These are phyloP conservation scores for Champsocephalus esox DNA, from an alignment of 2,797 vertebrate genomes.

Conservation along the genomic window DNA sequence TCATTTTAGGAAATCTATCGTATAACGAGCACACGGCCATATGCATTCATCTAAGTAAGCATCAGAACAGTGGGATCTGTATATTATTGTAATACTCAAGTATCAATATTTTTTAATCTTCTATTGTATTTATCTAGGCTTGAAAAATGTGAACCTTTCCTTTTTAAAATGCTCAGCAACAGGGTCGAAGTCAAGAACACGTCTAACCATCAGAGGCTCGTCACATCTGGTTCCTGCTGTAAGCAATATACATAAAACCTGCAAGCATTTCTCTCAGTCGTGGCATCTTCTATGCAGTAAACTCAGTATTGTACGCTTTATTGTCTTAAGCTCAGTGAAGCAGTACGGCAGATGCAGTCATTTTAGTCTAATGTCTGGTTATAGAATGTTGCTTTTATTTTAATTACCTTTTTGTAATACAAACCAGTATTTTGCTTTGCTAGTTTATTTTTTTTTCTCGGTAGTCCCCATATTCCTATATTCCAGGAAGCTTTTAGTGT, in stretches of 20 bases:
- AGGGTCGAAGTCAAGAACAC: not conserved
- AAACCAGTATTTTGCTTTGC: conserved; percentile 47
- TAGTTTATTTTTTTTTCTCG: conserved; percentile 11
- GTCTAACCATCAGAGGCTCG: conserved; percentile 19
- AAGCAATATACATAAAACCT: conserved; percentile 77
- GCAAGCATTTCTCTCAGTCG: conserved; percentile 65
- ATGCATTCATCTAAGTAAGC: no score
- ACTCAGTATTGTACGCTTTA: conserved; percentile 64
- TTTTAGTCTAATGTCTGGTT: conserved; percentile 49
- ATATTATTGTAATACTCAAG: no score
- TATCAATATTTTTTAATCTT: no score
- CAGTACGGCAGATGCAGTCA: conserved; percentile 58
- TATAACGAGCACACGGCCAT: no score
- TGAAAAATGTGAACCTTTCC: conserved; percentile 2
- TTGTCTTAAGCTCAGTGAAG: conserved; percentile 62
- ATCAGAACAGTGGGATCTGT: no score
- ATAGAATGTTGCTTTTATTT: conserved; percentile 43
- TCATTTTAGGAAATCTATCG: no score
- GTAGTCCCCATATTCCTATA: conserved; percentile 16
- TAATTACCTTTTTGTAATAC: conserved; percentile 28
- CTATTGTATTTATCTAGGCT: not conserved
- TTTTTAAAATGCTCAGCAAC: conserved; percentile 3
- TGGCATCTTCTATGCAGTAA: conserved; percentile 84
- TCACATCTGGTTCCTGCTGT: conserved; percentile 35
- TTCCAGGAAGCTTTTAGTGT: conserved; percentile 1